phyloP scores from a whole-genome alignment of 2,888 invertebrate genomes.

The Cinara cedri region DNA sequence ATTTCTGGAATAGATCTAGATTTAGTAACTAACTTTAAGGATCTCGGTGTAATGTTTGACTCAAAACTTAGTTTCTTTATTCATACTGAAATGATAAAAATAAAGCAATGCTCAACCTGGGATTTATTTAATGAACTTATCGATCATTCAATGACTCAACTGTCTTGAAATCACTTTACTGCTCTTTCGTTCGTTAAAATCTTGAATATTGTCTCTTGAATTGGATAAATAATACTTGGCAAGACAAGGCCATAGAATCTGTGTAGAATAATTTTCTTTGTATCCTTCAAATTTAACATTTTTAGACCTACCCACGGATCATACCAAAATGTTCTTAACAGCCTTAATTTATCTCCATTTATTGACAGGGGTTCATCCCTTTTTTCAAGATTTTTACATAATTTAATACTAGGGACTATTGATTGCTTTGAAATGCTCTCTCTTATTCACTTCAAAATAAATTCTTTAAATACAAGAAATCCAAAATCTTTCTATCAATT shows the following conservation, averaged over 20 bases:
- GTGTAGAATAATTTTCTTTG: conserved; percentile 13
- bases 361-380: neutral
- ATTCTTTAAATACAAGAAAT: neutral
- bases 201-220: neutral
- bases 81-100: conserved; percentile 17
- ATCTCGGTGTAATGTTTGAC: neutral
- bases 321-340: neutral
- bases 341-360: neutral
- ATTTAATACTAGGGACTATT: neutral
- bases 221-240: neutral
- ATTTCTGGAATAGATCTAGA: neutral
- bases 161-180: neutral
- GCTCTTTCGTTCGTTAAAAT: neutral
- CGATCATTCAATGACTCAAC: conserved; percentile 1
- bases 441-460: conserved; percentile 1
- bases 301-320: neutral
- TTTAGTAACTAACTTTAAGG: neutral
- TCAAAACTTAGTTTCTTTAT: conserved; percentile 14
- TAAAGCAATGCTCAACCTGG: neutral
- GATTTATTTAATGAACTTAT: conserved; percentile 12
- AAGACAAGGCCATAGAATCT: neutral
- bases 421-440: neutral
- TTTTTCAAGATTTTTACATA: neutral
- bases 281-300: conserved; percentile 15
- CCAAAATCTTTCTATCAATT: neutral